Evolutionary conservation across 1,140 invertebrate genomes (phyloP).

Genomic region (Brachionus asplanchnoidis): DNA sequence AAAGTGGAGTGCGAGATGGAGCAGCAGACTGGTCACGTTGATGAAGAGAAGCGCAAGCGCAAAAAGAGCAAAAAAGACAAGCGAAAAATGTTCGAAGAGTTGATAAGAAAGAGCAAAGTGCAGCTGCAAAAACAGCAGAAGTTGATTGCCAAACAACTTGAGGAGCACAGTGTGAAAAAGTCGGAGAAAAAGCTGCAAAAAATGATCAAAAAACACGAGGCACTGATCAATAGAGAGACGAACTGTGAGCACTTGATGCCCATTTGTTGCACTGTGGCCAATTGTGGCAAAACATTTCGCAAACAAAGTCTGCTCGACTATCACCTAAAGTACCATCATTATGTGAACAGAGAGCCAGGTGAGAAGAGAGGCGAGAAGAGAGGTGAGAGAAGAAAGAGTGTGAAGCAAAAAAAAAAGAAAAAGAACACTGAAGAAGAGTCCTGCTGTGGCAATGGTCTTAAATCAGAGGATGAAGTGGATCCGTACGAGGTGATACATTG

Average conservation of each 20-base stretch:
- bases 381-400: not conserved
- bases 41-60: not conserved
- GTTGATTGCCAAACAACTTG: not conserved
- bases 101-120: not conserved
- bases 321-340: slow-evolving; percentile 37
- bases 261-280: not conserved
- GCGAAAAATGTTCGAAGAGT: not conserved
- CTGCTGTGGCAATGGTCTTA: not conserved
- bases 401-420: not conserved
- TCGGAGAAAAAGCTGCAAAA: slow-evolving; percentile 1
- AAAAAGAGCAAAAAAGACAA: slow-evolving; percentile 22
- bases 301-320: slow-evolving; percentile 38
- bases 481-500: slow-evolving; percentile 38
- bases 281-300: slow-evolving; percentile 28
- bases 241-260: not conserved
- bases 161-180: slow-evolving; percentile 22
- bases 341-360: not conserved
- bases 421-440: not conserved
- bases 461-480: slow-evolving; percentile 6
- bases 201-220: slow-evolving; percentile 6
- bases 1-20: not conserved
- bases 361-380: not conserved
- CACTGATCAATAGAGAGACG: not conserved
- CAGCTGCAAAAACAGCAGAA: not conserved
- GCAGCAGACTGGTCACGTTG: not conserved